phyloP scores from a whole-genome alignment of 1,140 invertebrate genomes.

The Anadara kagoshimensis region DNA sequence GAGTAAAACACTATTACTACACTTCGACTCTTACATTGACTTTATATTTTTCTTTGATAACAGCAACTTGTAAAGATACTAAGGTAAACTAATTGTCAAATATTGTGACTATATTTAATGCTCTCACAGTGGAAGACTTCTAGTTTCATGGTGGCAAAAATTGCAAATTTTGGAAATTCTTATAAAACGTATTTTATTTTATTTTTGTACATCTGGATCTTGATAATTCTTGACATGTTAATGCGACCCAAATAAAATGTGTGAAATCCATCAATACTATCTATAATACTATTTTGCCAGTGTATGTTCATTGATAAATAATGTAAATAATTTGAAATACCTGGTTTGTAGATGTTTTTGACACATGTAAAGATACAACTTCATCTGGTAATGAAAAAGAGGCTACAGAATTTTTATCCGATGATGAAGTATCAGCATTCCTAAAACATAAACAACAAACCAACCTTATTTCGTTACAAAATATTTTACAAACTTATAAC shows the following conservation, averaged over 20 bases:
- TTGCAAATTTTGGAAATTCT: not conserved
- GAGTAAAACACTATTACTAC: no score
- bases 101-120: not conserved
- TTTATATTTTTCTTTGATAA: no score
- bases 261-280: not conserved
- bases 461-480: not conserved
- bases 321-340: not conserved
- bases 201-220: no score
- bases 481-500: not conserved
- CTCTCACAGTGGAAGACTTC: no score
- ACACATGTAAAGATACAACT: slow-evolving; percentile 76
- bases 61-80: no score
- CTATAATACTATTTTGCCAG: not conserved
- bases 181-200: no score
- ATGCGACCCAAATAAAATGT: not conserved
- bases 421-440: slow-evolving; percentile 54
- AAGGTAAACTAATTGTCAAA: not conserved
- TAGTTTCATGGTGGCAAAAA: no score
- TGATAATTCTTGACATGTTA: no score
- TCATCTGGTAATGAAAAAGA: slow-evolving; percentile 81
- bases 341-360: slow-evolving; percentile 44
- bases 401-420: slow-evolving; percentile 67
- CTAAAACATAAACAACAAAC: slow-evolving; percentile 43
- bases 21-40: no score
- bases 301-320: not conserved